Evolutionary conservation across 2,113 vertebrate species (phyloP).

Genomic region (Nematolebias whitei): DNA sequence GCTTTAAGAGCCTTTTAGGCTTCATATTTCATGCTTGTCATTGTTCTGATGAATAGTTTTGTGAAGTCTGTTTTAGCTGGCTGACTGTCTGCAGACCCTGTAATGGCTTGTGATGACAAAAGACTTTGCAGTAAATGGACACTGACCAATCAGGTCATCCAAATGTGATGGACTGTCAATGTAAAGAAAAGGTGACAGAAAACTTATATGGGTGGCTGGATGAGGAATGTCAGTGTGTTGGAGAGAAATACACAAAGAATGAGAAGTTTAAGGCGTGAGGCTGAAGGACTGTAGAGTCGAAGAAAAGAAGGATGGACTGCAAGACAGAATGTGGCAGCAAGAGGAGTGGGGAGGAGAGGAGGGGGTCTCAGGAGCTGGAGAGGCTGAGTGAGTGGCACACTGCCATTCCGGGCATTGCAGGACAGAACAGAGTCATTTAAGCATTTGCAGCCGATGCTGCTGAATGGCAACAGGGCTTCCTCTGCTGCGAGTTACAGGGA

Average conservation of each 20-base stretch:
- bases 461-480: conserved; percentile 81
- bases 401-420: conserved; percentile 67
- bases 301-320: conserved; percentile 23
- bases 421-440: conserved; percentile 82
- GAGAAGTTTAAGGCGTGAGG: conserved; percentile 16
- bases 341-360: conserved; percentile 8
- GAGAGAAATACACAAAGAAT: conserved; percentile 4
- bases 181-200: conserved; percentile 31
- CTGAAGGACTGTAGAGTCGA: conserved; percentile 9
- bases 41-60: neutral
- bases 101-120: neutral
- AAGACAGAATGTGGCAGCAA: conserved; percentile 18
- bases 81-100: neutral
- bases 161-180: conserved; percentile 25
- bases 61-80: neutral
- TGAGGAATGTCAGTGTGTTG: neutral
- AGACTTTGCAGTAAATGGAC: conserved; percentile 29
- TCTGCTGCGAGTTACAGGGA: conserved; percentile 75
- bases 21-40: neutral
- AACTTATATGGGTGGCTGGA: conserved; percentile 21
- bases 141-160: conserved; percentile 35
- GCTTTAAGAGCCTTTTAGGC: neutral
- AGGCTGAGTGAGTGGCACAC: conserved; percentile 62
- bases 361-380: conserved; percentile 35
- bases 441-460: conserved; percentile 66